These are phyloP conservation scores for Remorina albescens DNA, from an alignment of 2,797 vertebrate genomes.

Conservation along the genomic window DNA sequence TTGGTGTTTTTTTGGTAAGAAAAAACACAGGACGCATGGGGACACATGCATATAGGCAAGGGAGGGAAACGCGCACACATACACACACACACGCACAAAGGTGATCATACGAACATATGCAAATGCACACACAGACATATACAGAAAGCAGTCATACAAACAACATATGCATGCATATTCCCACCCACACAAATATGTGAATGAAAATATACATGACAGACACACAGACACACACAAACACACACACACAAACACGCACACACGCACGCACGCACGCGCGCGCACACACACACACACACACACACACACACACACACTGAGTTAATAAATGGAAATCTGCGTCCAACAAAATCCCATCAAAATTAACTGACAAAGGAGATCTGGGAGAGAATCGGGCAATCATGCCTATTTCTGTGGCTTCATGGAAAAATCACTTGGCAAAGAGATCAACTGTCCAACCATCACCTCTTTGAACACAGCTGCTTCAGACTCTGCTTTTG, in stretches of 20 bases:
- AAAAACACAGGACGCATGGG: constrained; percentile 82
- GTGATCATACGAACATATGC: constrained; percentile 45
- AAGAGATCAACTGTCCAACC: constrained; percentile 50
- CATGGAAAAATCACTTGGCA: constrained; percentile 74
- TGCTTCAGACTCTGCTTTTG: background rate
- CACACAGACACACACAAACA: constrained; percentile 33
- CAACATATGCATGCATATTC: constrained; percentile 64
- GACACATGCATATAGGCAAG: constrained; percentile 69
- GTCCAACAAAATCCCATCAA: constrained; percentile 83
- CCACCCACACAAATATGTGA: constrained; percentile 56
- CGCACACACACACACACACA: constrained; percentile 44
- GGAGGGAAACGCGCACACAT: constrained; percentile 41
- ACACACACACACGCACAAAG: constrained; percentile 20
- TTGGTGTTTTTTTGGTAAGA: constrained; percentile 71
- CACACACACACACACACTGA: constrained; percentile 64
- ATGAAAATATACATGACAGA: constrained; percentile 62
- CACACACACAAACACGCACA: constrained; percentile 59
- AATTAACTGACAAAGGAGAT: constrained; percentile 77
- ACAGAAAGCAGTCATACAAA: constrained; percentile 50
- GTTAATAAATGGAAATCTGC: constrained; percentile 76
- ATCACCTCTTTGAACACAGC: constrained; percentile 13
- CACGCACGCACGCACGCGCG: constrained; percentile 46
- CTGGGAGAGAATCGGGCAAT: constrained; percentile 80
- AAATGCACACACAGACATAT: constrained; percentile 38
- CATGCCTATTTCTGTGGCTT: constrained; percentile 72